phyloP scores from a whole-genome alignment of 1,140 invertebrate genomes.

The Drosophila quadrilineata region DNA sequence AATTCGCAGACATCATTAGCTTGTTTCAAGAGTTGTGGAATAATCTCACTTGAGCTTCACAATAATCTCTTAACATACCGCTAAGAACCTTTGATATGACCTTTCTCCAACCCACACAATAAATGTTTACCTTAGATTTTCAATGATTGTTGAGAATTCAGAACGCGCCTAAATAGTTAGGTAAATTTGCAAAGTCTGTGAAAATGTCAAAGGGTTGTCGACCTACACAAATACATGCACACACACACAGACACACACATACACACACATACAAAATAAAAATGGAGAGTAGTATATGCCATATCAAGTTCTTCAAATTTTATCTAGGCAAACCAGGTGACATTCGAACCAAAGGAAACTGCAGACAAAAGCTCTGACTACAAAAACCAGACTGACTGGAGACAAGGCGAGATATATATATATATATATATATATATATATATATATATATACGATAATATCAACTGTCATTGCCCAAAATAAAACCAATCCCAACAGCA shows the following conservation, averaged over 20 bases:
- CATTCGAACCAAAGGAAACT: slow-evolving; percentile 34
- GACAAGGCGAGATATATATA: slow-evolving; percentile 7
- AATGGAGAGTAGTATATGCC: slow-evolving; percentile 54
- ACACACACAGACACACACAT: background rate
- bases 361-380: slow-evolving; percentile 52
- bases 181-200: slow-evolving; percentile 43
- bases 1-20: no score
- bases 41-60: no score
- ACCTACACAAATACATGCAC: slow-evolving; percentile 23
- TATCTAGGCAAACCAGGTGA: slow-evolving; percentile 58
- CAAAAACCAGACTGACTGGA: slow-evolving; percentile 12
- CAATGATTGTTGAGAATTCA: slow-evolving; percentile 19
- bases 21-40: no score
- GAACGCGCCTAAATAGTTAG: slow-evolving; percentile 12
- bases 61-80: no score
- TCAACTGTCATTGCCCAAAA: slow-evolving; percentile 68
- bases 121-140: slow-evolving; percentile 1
- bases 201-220: slow-evolving; percentile 67
- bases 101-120: background rate
- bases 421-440: slow-evolving; percentile 12
- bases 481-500: slow-evolving; percentile 48
- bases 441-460: slow-evolving; percentile 57
- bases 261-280: slow-evolving; percentile 42
- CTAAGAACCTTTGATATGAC: no score
- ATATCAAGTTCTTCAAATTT: slow-evolving; percentile 56